Evolutionary conservation across 2,888 invertebrate species (phyloP), one percentile per base, ranked within the genome.

Genomic region (Pocota personata): DNA sequence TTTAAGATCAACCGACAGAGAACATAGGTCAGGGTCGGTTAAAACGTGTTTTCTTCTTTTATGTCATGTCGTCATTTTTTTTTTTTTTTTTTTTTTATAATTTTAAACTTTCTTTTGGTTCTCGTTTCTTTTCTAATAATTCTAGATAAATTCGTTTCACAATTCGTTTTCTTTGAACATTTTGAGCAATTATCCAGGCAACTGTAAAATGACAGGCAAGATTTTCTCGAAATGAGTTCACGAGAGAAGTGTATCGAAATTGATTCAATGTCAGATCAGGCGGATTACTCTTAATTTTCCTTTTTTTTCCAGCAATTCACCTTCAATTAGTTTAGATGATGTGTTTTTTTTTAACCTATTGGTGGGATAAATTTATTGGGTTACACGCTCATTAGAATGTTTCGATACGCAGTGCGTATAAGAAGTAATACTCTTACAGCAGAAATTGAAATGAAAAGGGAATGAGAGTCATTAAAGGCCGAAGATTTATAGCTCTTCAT

Each of bases 21-120:
- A 37, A 35, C 58, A 58, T 58, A 58, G 58, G 58, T 58, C 58
- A 58, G 58, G 58, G 58, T 58, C 66, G 50, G 66, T 35, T 48
- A 3, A 48, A 52, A 66, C 66, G n/a, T 50, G 50, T 66, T 37
- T 46, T 46, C 19, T 43, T 24, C 14, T 14, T 30, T 30, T 7
- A 30, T n/a, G 2, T 30, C 10, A 12, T 35, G 10, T 16, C 14
- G 50, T 50, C 50, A 50, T 50, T 48, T 24, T 27, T 52, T 19
- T 7, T 48, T 32, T 21, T 19, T 19, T 14, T 62, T 30, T 10
- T 27, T 7, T 5, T 8, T 57, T 8, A 19, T 16, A 30, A 16
- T 30, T 14, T 14, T 6, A 7, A 35, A 57, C 57, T 57, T 57
- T 57, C 57, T 57, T 57, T 35, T 55, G 4, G 8, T 6, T 52